Base-by-base conservation (phyloP, 2,797 vertebrate genomes). In the Numenius phaeopus region DNA sequence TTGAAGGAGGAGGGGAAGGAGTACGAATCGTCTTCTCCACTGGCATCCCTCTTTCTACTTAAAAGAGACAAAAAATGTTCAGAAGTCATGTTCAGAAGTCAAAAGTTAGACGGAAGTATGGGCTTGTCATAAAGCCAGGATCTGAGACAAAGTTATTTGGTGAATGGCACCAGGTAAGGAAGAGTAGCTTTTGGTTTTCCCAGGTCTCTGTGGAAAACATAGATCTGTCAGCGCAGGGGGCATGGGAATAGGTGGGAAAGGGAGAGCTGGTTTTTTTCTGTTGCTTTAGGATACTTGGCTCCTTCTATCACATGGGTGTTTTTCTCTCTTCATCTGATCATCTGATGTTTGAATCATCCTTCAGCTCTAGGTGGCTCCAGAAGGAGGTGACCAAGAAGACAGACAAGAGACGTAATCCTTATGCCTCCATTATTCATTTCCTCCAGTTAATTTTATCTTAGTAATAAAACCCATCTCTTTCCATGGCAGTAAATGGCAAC, bases 361-460 rank as follows among this genome's bases (percentile, higher is more conserved):
- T 66, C 64, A 71, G 22, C n/a, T 87, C 91, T 50, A n/a, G 8
- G 26, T 49, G 47, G 23, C 55, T 87, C 55, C 39, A 80, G 27
- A 89, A 89, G 13, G 27, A 75, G 37, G 67, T 7, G 29, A 55
- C n/a, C 11, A 47, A 66, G 23, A 83, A 22, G n/a, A 46, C 23
- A 76, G 40, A 20, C 5, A 30, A 17, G 20, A 92, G 21, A 27
- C 2, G 0, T 29, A 29, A 92, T 61, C 52, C 32, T 77, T 11
- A 2, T 17, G 7, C 39, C 47, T 7, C n/a, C 7, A 0, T 14
- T 55, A 27, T 47, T 75, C 1, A 1, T 67, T 84, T 76, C 47
- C 62, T 84, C 34, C 8, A 79, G 14, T 55, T 87, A 32, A 72
- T 66, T 85, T 90, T 49, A 52, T 13, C 10, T 37, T 66, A 4